Base-by-base conservation (phyloP, 1,140 invertebrate genomes). In the Trichoplusia ni region DNA sequence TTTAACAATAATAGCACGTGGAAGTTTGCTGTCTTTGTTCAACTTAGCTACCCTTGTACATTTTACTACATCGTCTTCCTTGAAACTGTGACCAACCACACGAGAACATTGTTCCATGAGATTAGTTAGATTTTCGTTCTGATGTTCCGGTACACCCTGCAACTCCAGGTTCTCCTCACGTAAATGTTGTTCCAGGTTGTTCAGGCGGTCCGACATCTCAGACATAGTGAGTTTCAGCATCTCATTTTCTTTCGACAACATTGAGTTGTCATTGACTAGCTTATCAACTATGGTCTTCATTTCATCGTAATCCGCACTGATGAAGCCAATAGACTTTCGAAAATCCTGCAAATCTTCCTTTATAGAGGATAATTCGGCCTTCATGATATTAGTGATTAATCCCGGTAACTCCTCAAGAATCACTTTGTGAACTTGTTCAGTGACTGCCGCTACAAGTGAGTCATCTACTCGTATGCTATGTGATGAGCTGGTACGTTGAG, bases 121-220 rank as follows among this genome's bases (percentile, higher is more conserved):
- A 1, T 4, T 38, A 1, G 23, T 1, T 8, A 67, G 8, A 9
- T 56, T 62, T 35, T 67, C 65, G 40, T 40, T 67, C 8, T 27
- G 16, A 14, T 31, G 14, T 11, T 67, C 65, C 1, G 65, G 59
- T 23, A 67, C 31, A 14, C 65, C 58, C 14, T 62, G 38, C n/a
- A 67, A 62, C 18, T 67, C 58, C 13, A 67, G 8, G 21, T 67
- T 67, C 9, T 27, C 35, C 21, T 35, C 51, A 9, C 65, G 9
- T 8, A 67, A 3, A 38, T 56, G 73, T 93, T 93, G 77, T 95
- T 96, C 51, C 3, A 65, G 11, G 16, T 46, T 46, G 13, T 21
- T 35, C 1, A 63, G 31, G 1, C 47, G 8, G 9, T 42, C 47
- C 0, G 60, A 40, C 5, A 63, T 1, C 5, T 42, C 35, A 13